A percentile compares a stretch with the other conserved stretches of the same genome.
phyloP scores from a whole-genome alignment of 2,797 vertebrate species.

The Gymnocypris eckloni region DNA sequence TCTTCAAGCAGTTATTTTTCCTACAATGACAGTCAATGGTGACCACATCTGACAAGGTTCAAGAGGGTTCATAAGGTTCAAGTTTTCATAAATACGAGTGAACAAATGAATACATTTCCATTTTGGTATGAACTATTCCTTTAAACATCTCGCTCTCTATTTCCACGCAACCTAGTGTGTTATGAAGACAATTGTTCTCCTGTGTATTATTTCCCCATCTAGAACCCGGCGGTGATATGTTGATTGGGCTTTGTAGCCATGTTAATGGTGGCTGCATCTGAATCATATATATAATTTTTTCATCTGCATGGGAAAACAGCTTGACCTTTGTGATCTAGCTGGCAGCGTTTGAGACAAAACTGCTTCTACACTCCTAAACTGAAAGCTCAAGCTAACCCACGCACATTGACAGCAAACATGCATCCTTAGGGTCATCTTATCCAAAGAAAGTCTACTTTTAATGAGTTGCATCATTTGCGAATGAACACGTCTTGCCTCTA shows the following conservation, averaged over 20 bases:
- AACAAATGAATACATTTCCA: neutral
- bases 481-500: conserved; percentile 10
- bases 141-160: neutral
- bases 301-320: conserved; percentile 4
- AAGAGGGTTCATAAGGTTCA: too few relatives aligned
- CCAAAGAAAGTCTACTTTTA: conserved; percentile 30
- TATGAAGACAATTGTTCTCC: neutral
- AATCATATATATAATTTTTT: neutral
- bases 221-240: neutral
- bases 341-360: conserved; percentile 22
- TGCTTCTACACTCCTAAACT: conserved; percentile 4
- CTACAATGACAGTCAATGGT: neutral
- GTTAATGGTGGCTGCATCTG: neutral
- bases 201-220: neutral
- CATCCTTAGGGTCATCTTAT: conserved; percentile 26
- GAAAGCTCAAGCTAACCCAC: conserved; percentile 9
- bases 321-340: conserved; percentile 33
- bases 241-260: conserved; percentile 4
- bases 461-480: conserved; percentile 31
- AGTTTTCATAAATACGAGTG: neutral
- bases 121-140: neutral
- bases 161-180: neutral
- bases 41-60: neutral
- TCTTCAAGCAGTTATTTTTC: neutral
- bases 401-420: neutral